These are phyloP conservation scores for Malurus leucopterus DNA, from an alignment of 2,797 vertebrate species.

Conservation along the genomic window DNA sequence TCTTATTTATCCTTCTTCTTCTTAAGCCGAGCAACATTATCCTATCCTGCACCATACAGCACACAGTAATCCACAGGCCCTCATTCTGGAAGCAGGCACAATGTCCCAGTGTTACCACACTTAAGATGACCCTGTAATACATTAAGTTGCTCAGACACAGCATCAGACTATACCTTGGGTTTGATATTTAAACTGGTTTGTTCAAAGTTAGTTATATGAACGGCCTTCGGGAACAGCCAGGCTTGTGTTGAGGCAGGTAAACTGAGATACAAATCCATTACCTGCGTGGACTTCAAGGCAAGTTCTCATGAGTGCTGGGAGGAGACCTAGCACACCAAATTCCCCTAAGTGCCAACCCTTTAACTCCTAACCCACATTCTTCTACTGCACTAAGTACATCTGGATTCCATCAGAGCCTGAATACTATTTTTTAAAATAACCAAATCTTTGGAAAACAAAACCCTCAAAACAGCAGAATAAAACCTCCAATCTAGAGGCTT, in stretches of 20 bases:
- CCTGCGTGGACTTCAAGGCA: neutral
- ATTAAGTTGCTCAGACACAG: neutral
- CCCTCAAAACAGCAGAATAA: neutral
- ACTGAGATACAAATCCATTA: neutral
- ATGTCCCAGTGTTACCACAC: neutral
- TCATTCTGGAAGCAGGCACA: neutral
- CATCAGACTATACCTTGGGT: neutral
- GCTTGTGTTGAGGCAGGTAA: neutral
- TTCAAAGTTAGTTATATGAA: neutral
- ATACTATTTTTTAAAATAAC: neutral
- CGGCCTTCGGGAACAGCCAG: neutral
- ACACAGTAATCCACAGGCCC: neutral
- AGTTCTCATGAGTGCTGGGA: neutral
- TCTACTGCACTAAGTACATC: neutral
- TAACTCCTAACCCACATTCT: neutral
- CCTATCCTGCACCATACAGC: neutral
- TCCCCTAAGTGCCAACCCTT: neutral
- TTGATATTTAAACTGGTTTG: neutral
- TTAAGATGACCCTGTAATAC: neutral
- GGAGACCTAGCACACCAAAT: neutral
- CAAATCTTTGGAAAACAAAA: neutral
- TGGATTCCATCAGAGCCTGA: constrained; percentile 15
- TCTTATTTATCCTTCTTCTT: neutral
- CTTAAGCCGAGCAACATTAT: neutral
- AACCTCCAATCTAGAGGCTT: neutral